A percentile compares a stretch with the other conserved stretches of the same genome.
Conservation (phyloP, 35 echinoderm and acorn worm species). For the Apostichopus californicus region DNA sequence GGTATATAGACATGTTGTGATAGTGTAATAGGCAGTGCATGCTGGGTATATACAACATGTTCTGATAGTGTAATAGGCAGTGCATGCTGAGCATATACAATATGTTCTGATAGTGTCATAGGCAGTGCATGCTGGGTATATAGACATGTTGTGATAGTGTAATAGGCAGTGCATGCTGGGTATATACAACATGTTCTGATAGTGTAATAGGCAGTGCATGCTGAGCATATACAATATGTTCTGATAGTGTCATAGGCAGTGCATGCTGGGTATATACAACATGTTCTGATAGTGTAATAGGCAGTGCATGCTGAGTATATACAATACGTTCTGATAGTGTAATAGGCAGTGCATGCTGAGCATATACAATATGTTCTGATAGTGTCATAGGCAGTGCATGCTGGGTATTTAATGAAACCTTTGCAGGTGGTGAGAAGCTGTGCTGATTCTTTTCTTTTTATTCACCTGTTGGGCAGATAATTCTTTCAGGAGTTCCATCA, state of each 20-base stretch:
- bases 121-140: not conserved
- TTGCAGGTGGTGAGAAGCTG: too few species aligned
- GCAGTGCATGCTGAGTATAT: not conserved
- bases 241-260: not conserved
- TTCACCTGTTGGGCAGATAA: conserved; percentile 72
- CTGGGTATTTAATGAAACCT: not conserved
- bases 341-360: not conserved
- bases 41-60: not conserved
- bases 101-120: not conserved
- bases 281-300: not conserved
- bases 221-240: not conserved
- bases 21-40: not conserved
- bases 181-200: not conserved
- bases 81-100: not conserved
- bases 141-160: not conserved
- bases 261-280: not conserved
- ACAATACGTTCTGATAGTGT: not conserved
- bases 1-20: not conserved
- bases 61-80: not conserved
- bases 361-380: not conserved
- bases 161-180: not conserved
- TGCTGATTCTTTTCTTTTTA: not conserved
- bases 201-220: not conserved
- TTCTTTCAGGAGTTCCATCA: conserved; percentile 61
- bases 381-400: not conserved